Evolutionary conservation across 2,113 vertebrate genomes (phyloP).

Genomic region (Cardinalis cardinalis): DNA sequence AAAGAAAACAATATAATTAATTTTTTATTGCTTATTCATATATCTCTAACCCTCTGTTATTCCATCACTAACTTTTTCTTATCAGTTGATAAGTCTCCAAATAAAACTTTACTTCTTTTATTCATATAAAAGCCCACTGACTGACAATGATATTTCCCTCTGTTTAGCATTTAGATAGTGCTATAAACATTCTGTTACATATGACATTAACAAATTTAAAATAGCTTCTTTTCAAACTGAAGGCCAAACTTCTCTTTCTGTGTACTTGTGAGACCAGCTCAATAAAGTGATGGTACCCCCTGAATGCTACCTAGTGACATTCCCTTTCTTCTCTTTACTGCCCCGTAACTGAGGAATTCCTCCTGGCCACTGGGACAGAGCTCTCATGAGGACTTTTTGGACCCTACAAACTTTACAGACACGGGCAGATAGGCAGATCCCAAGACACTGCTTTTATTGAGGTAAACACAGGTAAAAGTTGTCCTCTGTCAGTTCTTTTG

Average conservation of each 20-base stretch:
- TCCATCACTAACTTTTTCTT: background rate
- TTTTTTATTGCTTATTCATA: background rate
- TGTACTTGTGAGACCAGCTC: background rate
- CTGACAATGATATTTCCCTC: background rate
- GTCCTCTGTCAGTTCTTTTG: background rate
- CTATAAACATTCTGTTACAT: background rate
- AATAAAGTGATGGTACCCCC: background rate
- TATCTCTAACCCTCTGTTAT: background rate
- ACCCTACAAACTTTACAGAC: background rate
- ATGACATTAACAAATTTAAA: background rate
- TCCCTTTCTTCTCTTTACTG: background rate
- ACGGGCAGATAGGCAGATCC: background rate
- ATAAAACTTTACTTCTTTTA: background rate
- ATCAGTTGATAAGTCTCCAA: background rate
- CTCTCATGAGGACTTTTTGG: background rate
- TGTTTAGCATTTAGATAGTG: conserved; percentile 7
- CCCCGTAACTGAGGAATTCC: background rate
- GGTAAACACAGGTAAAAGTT: background rate
- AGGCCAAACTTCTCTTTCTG: background rate
- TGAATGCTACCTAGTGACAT: accelerated
- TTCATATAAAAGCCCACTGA: background rate
- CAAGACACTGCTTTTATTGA: background rate
- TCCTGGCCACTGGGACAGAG: background rate
- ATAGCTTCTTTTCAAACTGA: background rate
- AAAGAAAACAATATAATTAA: conserved; percentile 4